Percentiles rank a stretch among this genome's conserved stretches.
Evolutionary conservation across 2,888 invertebrate species (phyloP).

Genomic region (Xestia sexstrigata): DNA sequence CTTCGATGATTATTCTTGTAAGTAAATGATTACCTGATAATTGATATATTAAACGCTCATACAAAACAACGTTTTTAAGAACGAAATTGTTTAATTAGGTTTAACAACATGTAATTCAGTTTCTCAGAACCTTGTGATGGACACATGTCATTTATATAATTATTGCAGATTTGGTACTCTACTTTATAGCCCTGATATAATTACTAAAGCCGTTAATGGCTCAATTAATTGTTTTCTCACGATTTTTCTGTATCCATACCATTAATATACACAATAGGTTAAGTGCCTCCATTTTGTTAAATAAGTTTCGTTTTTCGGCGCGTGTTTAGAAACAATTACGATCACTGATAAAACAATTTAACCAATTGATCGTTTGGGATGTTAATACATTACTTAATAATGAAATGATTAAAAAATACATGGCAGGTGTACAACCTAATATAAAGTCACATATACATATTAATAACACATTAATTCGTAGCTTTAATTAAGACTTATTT

Average conservation of each 20-base stretch:
- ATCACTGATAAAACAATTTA: constrained; percentile 16
- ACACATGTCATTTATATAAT: constrained; percentile 1
- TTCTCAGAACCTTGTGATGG: constrained; percentile 6
- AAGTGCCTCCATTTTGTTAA: constrained; percentile 11
- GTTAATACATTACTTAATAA: constrained; percentile 7
- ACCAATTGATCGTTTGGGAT: constrained; percentile 33
- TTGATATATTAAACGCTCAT: not conserved
- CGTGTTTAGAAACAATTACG: constrained; percentile 44
- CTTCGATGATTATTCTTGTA: constrained; percentile 18
- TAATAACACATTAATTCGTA: not conserved
- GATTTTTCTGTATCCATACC: constrained; percentile 7
- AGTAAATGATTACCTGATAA: constrained; percentile 19
- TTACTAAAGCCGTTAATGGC: constrained; percentile 10
- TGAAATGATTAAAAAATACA: constrained; percentile 11
- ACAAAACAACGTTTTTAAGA: not conserved
- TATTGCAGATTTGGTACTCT: constrained; percentile 10
- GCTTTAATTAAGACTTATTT: constrained; percentile 11
- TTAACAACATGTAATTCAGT: constrained; percentile 4
- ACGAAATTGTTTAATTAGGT: not conserved
- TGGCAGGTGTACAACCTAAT: no score
- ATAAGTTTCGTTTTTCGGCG: constrained; percentile 12
- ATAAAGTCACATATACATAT: not conserved
- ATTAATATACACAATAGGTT: constrained; percentile 10
- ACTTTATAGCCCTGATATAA: constrained; percentile 30
- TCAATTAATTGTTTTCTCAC: constrained; percentile 15